Evolutionary conservation across 2,113 vertebrate genomes (phyloP).

Genomic region (Xenopus borealis): DNA sequence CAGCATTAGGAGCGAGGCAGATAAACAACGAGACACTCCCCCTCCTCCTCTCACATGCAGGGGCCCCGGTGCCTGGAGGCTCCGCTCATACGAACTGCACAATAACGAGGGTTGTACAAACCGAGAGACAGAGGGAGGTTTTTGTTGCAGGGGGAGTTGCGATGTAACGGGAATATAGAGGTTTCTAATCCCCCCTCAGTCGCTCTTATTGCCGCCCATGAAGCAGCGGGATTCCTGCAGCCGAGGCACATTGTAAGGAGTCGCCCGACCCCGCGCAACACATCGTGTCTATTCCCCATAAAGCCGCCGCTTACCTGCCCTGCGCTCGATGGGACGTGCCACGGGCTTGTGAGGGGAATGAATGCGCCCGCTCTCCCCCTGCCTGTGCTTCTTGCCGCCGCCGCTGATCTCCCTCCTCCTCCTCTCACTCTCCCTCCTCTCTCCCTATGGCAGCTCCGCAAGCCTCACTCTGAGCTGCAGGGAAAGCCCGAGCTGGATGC

Average conservation of each 20-base stretch:
- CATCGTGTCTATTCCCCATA: too few species aligned
- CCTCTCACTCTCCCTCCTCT: not conserved
- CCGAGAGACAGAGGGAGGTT: too few species aligned
- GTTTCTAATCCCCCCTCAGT: too few species aligned
- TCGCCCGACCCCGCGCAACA: too few species aligned
- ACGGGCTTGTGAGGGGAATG: not conserved
- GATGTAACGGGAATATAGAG: too few species aligned
- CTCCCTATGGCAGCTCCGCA: slow-evolving; percentile 1
- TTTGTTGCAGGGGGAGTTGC: too few species aligned
- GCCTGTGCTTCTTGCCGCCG: not conserved
- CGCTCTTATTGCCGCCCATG: too few species aligned
- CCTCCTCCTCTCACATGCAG: not conserved
- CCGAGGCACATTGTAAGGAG: too few species aligned
- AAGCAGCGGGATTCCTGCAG: too few species aligned
- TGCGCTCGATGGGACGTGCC: not conserved
- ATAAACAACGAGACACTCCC: slow-evolving; percentile 4
- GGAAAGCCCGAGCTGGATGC: slow-evolving; percentile 20
- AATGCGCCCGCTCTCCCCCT: slow-evolving; percentile 7
- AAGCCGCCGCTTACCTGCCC: not conserved
- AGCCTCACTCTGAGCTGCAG: not conserved
- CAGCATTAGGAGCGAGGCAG: not conserved
- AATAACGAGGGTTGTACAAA: too few species aligned
- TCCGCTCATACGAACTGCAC: too few species aligned
- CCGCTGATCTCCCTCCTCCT: not conserved
- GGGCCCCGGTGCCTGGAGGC: too few species aligned